A percentile compares a stretch with the other conserved stretches of the same genome.
Evolutionary conservation across 2,888 invertebrate species (phyloP).

Genomic region (Rhabditoides inermis): DNA sequence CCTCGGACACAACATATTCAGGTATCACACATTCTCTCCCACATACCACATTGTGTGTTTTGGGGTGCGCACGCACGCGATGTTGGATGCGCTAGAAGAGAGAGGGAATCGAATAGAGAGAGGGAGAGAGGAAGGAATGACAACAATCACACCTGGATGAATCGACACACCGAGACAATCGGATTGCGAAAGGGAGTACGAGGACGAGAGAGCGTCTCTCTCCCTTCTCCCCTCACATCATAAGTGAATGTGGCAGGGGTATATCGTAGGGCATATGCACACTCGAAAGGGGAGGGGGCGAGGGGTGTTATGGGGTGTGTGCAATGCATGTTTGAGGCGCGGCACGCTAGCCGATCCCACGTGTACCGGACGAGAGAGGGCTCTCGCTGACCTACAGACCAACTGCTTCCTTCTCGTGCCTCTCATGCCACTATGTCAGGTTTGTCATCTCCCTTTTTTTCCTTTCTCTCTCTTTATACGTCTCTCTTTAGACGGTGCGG

Average conservation of each 20-base stretch:
- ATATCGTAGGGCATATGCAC: too few relatives aligned
- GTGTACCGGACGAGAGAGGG: conserved; percentile 41
- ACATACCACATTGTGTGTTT: not conserved
- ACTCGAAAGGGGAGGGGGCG: not conserved
- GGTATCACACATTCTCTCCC: conserved; percentile 9
- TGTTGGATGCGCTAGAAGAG: not conserved
- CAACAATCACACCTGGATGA: too few relatives aligned
- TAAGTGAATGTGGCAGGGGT: too few relatives aligned
- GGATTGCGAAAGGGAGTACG: too few relatives aligned
- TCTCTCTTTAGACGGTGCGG: too few relatives aligned
- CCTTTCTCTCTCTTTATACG: too few relatives aligned
- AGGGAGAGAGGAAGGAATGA: too few relatives aligned
- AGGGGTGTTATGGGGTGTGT: not conserved
- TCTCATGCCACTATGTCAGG: conserved; percentile 47
- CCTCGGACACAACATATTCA: conserved; percentile 31
- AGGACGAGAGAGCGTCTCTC: too few relatives aligned
- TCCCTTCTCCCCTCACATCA: too few relatives aligned
- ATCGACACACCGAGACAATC: too few relatives aligned
- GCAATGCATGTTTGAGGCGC: conserved; percentile 22
- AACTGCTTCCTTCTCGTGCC: conserved; percentile 51
- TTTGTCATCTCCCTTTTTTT: too few relatives aligned
- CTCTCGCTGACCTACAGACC: conserved; percentile 41
- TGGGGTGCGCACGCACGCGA: not conserved
- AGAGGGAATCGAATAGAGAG: too few relatives aligned
- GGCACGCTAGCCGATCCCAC: conserved; percentile 52